Evolutionary conservation across 2,888 invertebrate species (phyloP), one percentile per base, ranked within the genome.

Genomic region (Spodoptera picta): DNA sequence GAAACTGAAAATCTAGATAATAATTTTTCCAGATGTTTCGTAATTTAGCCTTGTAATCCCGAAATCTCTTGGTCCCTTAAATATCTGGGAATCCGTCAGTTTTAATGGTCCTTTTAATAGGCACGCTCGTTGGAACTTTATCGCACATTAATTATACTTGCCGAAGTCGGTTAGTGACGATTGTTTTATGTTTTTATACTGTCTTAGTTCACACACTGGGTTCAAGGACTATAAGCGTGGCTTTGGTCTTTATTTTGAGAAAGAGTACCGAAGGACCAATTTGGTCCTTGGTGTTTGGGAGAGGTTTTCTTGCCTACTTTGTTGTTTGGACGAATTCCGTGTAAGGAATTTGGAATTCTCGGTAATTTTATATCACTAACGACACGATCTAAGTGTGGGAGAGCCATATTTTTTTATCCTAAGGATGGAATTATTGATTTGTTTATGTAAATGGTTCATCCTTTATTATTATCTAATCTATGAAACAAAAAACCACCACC

Each of bases 81-180:
- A 63, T 61, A 66, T 70, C 57, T 61, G 46, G 51, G 47, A 75
- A 79, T 77, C 44, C 31, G 55, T 68, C 63, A 53, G 76, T 77
- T 82, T 83, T 81, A 83, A 82, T 82, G 74, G 70, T 61, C 27
- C 52, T 56, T 75, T 80, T 82, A 81, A 81, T 83, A 83, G 80
- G 72, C 60, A 46, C 5, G 67, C 71, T 76, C 69, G 75, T 80
- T 80, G 75, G 65, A 84, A 84, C 79, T 85, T 84, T 80, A 79
- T 76, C 66, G 70, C 60, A 56, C 75, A 78, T 80, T 84, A 79
- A 84, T 83, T 77, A 79, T 76, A 75, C 72, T 77, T 75, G 63
- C 59, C 52, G 48, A 73, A 79, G 72, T 73, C 59, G 60, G 61
- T 65, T 65, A 65, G 75, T 67, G 67, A 72, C 69, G 67, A 76